Evolutionary conservation across 92 coral and sea anemone species (phyloP).

Genomic region (Zoanthus solanderi): DNA sequence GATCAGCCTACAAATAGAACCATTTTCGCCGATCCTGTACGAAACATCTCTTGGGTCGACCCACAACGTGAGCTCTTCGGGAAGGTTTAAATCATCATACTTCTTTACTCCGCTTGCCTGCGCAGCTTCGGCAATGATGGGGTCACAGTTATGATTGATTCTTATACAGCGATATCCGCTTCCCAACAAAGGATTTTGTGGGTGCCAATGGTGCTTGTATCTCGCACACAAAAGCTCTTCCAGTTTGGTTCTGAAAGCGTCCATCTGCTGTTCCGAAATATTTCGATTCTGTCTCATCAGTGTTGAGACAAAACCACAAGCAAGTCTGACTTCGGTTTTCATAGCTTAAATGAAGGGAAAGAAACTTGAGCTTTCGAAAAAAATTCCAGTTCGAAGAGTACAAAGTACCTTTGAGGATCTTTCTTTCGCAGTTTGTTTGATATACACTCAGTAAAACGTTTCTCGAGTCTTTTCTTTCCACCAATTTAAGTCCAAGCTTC

Average conservation of each 20-base stretch:
- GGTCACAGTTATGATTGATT: slow-evolving; percentile 91
- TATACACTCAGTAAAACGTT: too few relatives aligned
- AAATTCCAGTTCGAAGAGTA: slow-evolving; percentile 7
- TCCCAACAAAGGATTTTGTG: slow-evolving; percentile 98
- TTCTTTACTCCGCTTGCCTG: slow-evolving; percentile 77
- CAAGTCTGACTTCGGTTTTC: slow-evolving; percentile 92
- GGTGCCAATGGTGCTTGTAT: slow-evolving; percentile 99
- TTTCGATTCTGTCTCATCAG: slow-evolving; percentile 75
- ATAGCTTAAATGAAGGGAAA: slow-evolving; percentile 42
- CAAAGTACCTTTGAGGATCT: slow-evolving; percentile 6
- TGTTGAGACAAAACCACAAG: slow-evolving; percentile 88
- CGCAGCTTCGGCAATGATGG: slow-evolving; percentile 88
- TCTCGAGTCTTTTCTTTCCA: background rate
- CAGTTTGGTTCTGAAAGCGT: slow-evolving; percentile 86
- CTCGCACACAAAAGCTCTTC: slow-evolving; percentile 95
- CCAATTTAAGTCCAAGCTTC: slow-evolving; percentile 5
- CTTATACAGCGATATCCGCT: slow-evolving; percentile 99
- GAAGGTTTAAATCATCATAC: slow-evolving; percentile 74
- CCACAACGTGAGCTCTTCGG: slow-evolving; percentile 97
- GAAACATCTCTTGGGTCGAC: slow-evolving; percentile 97
- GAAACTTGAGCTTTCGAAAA: slow-evolving; percentile 58
- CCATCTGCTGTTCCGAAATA: slow-evolving; percentile 81
- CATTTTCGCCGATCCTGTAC: slow-evolving; percentile 97
- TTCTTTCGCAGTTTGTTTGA: background rate
- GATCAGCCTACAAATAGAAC: slow-evolving; percentile 88